Base-by-base conservation (phyloP, 2,888 invertebrate species). In the Eristalis intricaria region DNA sequence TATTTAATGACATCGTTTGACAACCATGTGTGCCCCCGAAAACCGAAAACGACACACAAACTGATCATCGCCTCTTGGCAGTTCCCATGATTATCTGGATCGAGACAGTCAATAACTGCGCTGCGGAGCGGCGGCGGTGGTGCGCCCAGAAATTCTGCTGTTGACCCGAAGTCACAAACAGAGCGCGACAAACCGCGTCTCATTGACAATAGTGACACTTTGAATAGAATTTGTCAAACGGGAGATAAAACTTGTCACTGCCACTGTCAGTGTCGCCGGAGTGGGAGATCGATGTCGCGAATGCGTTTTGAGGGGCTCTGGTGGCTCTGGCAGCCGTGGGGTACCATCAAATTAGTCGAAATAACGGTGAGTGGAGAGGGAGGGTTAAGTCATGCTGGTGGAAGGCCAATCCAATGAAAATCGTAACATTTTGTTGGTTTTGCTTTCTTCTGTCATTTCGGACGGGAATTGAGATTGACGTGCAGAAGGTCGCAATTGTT, bases 1-100 rank as follows among this genome's bases (percentile, higher is more conserved):
- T 78, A 78, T 82, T 86, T 86, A 75, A 86, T 78, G 85, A 70
- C 85, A 86, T 78, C 82, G 77, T 60, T 86, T 85, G 69, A 74
- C 77, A 86, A 64, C 63, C 50, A 85, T 71, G 38, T 79, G 80
- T 71, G 79, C 78, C 73, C 61, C 74, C 82, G 77, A 83, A 75
- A 86, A 58, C 58, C 40, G 35, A 69, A 61, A 40, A 68, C 50
- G 7, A 60, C 11, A 73, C 43, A 78, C 78, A 79, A 79, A 84
- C 70, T 15, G 70, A 84, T 75, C 65, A 65, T 60, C 60, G 60
- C 60, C n/a, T 77, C 76, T 69, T 26, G n/a, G 32, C 64, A 77
- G 64, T 82, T 82, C 82, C 73, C 85, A 82, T 84, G 70, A 65
- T 61, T 65, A 73, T 61, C 63, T 5, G 22, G 29, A 70, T 56